These are phyloP conservation scores for Melanogrammus aeglefinus DNA, from an alignment of 2,797 vertebrate species.

Conservation along the genomic window DNA sequence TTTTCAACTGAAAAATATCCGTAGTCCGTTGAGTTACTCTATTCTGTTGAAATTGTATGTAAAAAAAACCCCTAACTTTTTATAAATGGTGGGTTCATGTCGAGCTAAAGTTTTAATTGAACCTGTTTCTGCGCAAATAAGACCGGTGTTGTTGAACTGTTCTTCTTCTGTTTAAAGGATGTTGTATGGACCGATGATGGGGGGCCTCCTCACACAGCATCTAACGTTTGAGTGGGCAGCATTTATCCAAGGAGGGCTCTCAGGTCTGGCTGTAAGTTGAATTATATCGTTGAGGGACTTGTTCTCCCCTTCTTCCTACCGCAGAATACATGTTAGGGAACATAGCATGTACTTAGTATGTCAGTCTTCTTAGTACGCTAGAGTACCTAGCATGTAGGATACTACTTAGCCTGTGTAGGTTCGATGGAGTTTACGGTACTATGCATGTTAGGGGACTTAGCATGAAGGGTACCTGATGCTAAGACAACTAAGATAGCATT, in stretches of 20 bases:
- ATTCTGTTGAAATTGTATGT: too few relatives aligned
- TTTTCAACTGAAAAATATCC: too few relatives aligned
- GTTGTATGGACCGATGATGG: conserved; percentile 75
- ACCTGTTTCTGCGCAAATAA: too few relatives aligned
- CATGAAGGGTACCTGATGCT: neutral
- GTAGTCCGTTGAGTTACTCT: too few relatives aligned
- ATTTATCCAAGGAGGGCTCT: conserved; percentile 62
- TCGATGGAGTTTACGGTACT: too few relatives aligned
- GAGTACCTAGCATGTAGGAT: neutral
- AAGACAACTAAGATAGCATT: neutral
- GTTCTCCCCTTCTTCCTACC: too few relatives aligned
- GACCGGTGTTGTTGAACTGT: too few relatives aligned
- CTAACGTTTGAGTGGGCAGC: conserved; percentile 75
- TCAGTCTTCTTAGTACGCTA: neutral
- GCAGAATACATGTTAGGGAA: too few relatives aligned
- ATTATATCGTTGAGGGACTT: neutral
- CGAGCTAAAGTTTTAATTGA: too few relatives aligned
- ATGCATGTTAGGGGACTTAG: neutral
- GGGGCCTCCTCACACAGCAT: conserved; percentile 70
- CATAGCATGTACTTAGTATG: too few relatives aligned
- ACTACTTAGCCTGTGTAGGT: neutral
- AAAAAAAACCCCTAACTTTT: too few relatives aligned
- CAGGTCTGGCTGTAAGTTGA: conserved; percentile 66
- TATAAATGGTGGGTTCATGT: too few relatives aligned
- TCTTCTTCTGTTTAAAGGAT: conserved; percentile 54